phyloP scores from a whole-genome alignment of 2,113 vertebrate species.

The Tyrannus savana region DNA sequence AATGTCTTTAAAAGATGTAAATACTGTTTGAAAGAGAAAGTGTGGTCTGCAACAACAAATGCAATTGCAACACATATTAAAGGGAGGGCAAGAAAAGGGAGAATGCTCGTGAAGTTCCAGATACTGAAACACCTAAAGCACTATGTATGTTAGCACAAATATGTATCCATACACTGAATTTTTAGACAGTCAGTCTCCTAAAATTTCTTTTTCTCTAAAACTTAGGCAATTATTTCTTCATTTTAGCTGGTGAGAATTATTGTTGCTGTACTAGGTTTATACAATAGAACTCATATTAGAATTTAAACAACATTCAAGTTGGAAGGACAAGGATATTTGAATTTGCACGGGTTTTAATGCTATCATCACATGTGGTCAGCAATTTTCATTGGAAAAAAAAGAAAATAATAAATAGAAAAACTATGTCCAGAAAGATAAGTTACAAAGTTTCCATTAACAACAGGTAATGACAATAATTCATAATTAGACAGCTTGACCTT shows the following conservation, averaged over 20 bases:
- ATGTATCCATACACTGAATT: not conserved
- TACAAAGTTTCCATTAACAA: not conserved
- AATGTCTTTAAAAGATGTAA: not conserved
- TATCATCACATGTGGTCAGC: not conserved
- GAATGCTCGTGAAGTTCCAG: not conserved
- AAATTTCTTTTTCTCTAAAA: not conserved
- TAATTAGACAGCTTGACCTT: not conserved
- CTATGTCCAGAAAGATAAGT: not conserved
- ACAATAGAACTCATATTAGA: not conserved
- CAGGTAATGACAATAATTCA: not conserved
- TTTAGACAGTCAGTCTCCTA: not conserved
- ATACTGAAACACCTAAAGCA: not conserved
- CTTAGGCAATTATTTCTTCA: not conserved
- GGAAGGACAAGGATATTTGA: not conserved
- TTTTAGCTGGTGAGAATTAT: not conserved
- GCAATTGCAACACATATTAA: not conserved
- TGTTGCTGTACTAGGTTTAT: not conserved
- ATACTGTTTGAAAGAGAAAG: not conserved
- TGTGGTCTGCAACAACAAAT: not conserved
- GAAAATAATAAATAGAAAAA: not conserved
- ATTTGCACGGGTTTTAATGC: not conserved
- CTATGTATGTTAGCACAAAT: not conserved
- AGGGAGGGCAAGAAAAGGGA: not conserved
- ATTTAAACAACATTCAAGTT: not conserved
- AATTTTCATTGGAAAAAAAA: not conserved